Evolutionary conservation across 1,140 invertebrate genomes (phyloP).

Genomic region (Eueides isabella): DNA sequence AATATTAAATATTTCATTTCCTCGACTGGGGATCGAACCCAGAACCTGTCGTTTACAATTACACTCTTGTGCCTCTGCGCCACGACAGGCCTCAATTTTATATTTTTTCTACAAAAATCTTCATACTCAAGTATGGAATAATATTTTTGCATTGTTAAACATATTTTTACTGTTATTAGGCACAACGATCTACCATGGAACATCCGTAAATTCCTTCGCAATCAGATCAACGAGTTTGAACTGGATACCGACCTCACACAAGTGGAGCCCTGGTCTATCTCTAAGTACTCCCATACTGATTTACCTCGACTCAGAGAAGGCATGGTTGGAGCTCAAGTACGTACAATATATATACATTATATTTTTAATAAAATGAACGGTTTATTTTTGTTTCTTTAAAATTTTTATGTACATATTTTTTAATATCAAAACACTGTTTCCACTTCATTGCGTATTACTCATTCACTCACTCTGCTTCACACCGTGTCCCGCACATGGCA

Average conservation of each 20-base stretch:
- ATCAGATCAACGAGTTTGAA: slow-evolving; percentile 88
- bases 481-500: too few relatives aligned
- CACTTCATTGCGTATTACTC: too few relatives aligned
- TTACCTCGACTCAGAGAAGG: slow-evolving; percentile 87
- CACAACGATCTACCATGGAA: slow-evolving; percentile 95
- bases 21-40: too few relatives aligned
- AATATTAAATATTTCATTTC: too few relatives aligned
- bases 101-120: too few relatives aligned
- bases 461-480: too few relatives aligned
- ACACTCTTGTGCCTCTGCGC: too few relatives aligned
- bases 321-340: slow-evolving; percentile 90
- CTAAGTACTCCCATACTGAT: slow-evolving; percentile 91
- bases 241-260: slow-evolving; percentile 87
- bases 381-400: background rate
- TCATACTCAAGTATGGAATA: too few relatives aligned
- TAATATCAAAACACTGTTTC: background rate
- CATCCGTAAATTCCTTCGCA: slow-evolving; percentile 89
- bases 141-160: too few relatives aligned
- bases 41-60: too few relatives aligned
- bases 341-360: slow-evolving; percentile 13
- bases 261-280: slow-evolving; percentile 88
- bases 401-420: background rate
- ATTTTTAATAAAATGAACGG: background rate
- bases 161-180: slow-evolving; percentile 65
- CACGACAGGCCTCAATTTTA: too few relatives aligned